Conservation (phyloP, 2,797 vertebrate species). For the Tenualosa thibaudeaui region DNA sequence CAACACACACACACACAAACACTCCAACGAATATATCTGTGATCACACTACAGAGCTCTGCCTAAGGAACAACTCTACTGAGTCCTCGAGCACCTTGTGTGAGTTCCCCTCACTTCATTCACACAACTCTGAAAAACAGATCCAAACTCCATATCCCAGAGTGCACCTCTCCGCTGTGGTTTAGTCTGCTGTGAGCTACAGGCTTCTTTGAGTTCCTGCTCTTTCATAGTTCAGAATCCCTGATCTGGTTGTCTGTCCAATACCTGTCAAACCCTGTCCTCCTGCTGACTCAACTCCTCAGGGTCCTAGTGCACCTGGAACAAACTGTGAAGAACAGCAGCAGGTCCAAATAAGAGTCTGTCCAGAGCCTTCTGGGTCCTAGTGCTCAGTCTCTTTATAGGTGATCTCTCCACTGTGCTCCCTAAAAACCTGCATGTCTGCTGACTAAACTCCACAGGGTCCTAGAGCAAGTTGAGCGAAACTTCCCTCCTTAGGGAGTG, state of each 20-base stretch:
- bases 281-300: slow-evolving; percentile 2
- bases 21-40: neutral
- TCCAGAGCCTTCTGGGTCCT: neutral
- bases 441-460: neutral
- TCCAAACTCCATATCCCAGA: neutral
- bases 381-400: neutral
- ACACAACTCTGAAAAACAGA: neutral
- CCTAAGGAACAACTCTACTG: no score
- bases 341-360: neutral
- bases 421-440: neutral
- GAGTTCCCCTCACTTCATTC: neutral
- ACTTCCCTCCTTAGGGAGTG: neutral
- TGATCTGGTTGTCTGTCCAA: neutral
- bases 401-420: neutral
- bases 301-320: neutral
- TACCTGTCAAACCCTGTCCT: neutral
- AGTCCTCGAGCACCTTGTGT: neutral
- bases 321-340: neutral
- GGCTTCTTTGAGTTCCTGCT: no score
- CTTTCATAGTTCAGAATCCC: no score
- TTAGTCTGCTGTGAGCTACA: no score
- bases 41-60: no score
- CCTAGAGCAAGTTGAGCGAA: neutral
- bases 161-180: neutral
- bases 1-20: neutral